Conservation (phyloP, 2,888 invertebrate species). For the Megalurothrips usitatus region DNA sequence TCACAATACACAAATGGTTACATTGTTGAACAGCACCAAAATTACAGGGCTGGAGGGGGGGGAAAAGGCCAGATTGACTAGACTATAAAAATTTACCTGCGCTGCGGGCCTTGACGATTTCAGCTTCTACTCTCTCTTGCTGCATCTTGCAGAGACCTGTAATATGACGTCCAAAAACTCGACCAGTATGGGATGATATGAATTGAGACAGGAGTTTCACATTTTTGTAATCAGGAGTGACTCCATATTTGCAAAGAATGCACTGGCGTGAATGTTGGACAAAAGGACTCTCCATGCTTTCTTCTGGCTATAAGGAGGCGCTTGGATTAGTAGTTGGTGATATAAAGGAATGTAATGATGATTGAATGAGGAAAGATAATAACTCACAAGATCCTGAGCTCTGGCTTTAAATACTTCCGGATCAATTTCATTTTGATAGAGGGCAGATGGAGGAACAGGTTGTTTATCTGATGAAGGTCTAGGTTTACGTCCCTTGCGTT, state of each 20-base stretch:
- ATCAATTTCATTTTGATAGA: not conserved
- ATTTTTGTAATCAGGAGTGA: constrained; percentile 88
- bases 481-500: not conserved
- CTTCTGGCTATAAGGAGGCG: constrained; percentile 46
- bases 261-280: constrained; percentile 67
- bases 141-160: constrained; percentile 86
- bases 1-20: constrained; percentile 30
- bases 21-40: constrained; percentile 3
- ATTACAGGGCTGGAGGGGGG: too few relatives aligned
- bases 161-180: constrained; percentile 85
- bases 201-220: constrained; percentile 88
- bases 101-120: constrained; percentile 69
- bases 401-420: not conserved
- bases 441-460: not conserved
- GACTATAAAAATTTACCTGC: constrained; percentile 52
- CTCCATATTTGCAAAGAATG: constrained; percentile 74
- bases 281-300: constrained; percentile 74
- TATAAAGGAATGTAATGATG: constrained; percentile 34
- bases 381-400: not conserved
- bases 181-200: constrained; percentile 90
- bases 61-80: too few relatives aligned
- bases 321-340: constrained; percentile 31
- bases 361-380: constrained; percentile 31
- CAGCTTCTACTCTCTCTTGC: constrained; percentile 67
- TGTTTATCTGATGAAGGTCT: not conserved